These are phyloP conservation scores for Ambastaia sidthimunki DNA, from an alignment of 2,797 vertebrate species.

Conservation along the genomic window DNA sequence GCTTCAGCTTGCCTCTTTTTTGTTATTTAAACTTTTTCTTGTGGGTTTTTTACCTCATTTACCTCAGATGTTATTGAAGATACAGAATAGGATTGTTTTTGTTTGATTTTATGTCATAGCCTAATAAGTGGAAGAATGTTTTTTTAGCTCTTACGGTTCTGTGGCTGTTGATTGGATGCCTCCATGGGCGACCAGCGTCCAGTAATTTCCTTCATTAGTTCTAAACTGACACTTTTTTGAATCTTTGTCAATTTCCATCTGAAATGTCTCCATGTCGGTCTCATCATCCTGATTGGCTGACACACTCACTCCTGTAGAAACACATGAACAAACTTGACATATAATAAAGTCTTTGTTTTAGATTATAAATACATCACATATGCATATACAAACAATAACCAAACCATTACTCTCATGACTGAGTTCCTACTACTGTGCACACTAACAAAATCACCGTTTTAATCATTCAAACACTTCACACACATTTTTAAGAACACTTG, in stretches of 20 bases:
- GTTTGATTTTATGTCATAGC: neutral
- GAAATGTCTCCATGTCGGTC: constrained; percentile 93
- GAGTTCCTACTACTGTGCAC: neutral
- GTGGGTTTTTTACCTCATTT: neutral
- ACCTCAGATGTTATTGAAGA: neutral
- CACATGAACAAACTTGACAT: constrained; percentile 8
- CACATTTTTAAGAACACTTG: neutral
- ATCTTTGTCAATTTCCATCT: constrained; percentile 93
- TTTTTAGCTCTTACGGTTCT: constrained; percentile 81
- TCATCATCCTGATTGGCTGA: constrained; percentile 97
- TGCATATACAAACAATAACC: neutral
- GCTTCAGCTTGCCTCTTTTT: too few species aligned
- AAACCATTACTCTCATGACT: neutral
- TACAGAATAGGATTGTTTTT: neutral
- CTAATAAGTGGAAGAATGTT: neutral
- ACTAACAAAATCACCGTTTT: neutral
- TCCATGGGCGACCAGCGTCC: constrained; percentile 91
- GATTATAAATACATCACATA: neutral
- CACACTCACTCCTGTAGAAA: constrained; percentile 85
- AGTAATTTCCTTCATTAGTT: constrained; percentile 89
- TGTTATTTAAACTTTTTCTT: too few species aligned
- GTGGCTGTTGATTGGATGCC: constrained; percentile 91
- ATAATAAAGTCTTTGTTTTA: neutral
- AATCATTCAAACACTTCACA: neutral
- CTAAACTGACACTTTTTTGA: constrained; percentile 90